phyloP scores from a whole-genome alignment of 2,888 invertebrate species.

The Cantharis rustica region DNA sequence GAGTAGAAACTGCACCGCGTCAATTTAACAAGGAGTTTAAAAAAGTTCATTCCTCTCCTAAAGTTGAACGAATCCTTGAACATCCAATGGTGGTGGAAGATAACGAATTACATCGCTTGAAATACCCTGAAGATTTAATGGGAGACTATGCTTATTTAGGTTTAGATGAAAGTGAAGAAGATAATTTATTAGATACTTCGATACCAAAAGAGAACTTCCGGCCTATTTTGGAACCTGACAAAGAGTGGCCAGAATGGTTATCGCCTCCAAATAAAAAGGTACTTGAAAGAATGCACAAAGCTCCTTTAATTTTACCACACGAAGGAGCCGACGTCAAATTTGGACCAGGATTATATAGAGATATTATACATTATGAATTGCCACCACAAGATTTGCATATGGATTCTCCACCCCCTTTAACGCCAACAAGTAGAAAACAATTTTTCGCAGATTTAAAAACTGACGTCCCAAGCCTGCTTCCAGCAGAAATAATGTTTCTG shows the following conservation, averaged over 20 bases:
- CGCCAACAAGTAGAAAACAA: background rate
- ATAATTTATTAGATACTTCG: background rate
- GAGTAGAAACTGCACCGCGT: background rate
- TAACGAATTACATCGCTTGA: background rate
- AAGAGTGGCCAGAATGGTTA: background rate
- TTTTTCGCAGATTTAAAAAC: background rate
- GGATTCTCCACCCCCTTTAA: background rate
- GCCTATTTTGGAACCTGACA: background rate
- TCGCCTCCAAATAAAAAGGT: background rate
- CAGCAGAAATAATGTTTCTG: background rate
- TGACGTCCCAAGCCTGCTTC: background rate
- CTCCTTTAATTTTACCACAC: background rate
- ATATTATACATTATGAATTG: background rate
- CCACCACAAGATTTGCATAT: background rate
- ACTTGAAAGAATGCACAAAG: background rate
- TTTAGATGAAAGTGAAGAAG: background rate
- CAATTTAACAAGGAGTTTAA: background rate
- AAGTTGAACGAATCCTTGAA: background rate
- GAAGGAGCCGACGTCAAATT: background rate
- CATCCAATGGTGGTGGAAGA: background rate
- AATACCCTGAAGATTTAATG: slow-evolving; percentile 7
- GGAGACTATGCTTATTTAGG: background rate
- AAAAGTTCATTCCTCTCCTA: background rate
- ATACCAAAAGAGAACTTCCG: background rate
- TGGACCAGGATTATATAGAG: background rate